phyloP scores from a whole-genome alignment of 1,140 invertebrate genomes.

The Zaprionus camerounensis region DNA sequence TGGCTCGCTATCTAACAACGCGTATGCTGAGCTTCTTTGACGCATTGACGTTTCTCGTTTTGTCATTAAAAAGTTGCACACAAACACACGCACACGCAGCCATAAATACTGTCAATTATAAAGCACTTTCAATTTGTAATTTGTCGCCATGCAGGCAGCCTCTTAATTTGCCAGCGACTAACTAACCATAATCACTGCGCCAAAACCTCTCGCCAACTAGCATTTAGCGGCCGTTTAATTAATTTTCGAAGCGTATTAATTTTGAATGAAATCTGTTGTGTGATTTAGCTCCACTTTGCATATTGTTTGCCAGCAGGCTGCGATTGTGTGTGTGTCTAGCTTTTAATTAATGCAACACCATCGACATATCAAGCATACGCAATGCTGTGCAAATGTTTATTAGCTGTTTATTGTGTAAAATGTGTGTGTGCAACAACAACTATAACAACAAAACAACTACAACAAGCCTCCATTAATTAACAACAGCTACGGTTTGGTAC shows the following conservation, averaged over 20 bases:
- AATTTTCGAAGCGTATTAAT: conserved; percentile 58
- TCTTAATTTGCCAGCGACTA: conserved; percentile 39
- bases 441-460: conserved; percentile 31
- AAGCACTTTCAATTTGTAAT: conserved; percentile 36
- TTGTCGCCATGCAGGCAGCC: conserved; percentile 2
- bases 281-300: conserved; percentile 19
- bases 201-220: conserved; percentile 9
- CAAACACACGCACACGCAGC: not conserved
- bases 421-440: not conserved
- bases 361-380: conserved; percentile 64
- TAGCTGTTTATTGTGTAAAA: conserved; percentile 51
- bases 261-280: conserved; percentile 60
- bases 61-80: conserved; percentile 27
- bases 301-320: conserved; percentile 21
- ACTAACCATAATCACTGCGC: conserved; percentile 69
- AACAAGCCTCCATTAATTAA: conserved; percentile 49
- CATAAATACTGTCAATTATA: conserved; percentile 49
- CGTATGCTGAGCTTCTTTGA: conserved; percentile 41
- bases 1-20: conserved; percentile 50
- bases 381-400: conserved; percentile 75
- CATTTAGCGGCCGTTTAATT: conserved; percentile 69
- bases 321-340: not conserved
- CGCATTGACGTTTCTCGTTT: conserved; percentile 31
- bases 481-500: conserved; percentile 5
- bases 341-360: conserved; percentile 70